Base-by-base conservation (phyloP, 2,113 vertebrate species). In the Perca schrenkii region DNA sequence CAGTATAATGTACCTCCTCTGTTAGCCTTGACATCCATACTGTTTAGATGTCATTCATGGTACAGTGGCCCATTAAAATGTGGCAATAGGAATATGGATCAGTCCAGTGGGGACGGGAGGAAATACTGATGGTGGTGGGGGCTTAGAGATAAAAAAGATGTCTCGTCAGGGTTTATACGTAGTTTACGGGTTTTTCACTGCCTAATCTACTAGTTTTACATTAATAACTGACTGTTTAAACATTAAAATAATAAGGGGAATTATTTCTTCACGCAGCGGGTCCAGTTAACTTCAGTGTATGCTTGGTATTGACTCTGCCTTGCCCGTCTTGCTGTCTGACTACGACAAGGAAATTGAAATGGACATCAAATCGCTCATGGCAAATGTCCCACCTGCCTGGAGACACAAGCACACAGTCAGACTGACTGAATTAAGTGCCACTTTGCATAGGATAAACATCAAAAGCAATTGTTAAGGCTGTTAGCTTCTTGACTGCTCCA, bases 391-490 rank as follows among this genome's bases (percentile, higher is more conserved):
- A 54, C 56, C 73, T 84, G 57, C 77, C 53, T 25, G 19, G 15
- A 80, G 76, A 65, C 36, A 76, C 16, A 52, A 19, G n/a, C 1
- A 70, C 22, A 64, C 71, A 67, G 52, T 62, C 69, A 34, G 46
- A 80, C 17, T 50, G 58, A 87, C 79, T 79, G 73, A 88, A 89
- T 83, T 70, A 86, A 83, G 87, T 52, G 70, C 46, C 60, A 73
- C 71, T 88, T 91, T 88, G 47, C 78, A 88, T 81, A 78, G 73
- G 84, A 79, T 94, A 88, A 89, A 71, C 73, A 82, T 77, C 71
- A 61, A 58, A 74, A 77, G 36, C 61, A 60, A 74, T 87, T 66
- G 70, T 74, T 75, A 63, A 71, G 80, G 74, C 71, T 17, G 65
- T 85, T 78, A 66, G 80, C 58, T 50, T 80, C 65, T 58, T 68